Evolutionary conservation across 2,113 vertebrate genomes (phyloP), one percentile per base, ranked within the genome.

Genomic region (Micronycteris hirsuta): DNA sequence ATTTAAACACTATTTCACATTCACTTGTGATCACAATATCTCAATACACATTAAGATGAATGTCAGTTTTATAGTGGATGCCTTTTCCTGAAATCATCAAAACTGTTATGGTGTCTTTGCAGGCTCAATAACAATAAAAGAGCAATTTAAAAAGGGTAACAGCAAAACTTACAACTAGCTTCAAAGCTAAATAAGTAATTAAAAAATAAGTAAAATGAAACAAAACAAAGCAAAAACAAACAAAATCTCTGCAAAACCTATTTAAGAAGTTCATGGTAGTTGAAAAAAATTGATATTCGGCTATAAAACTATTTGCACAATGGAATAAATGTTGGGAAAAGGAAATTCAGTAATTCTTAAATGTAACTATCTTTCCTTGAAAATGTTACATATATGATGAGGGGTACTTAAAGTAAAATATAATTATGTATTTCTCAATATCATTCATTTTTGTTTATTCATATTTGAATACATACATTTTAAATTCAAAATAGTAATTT

Each of bases 1-100:
- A 71, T 95, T 96, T 97, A 91, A 97, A 96, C 94, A 95, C 45
- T 33, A 83, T 94, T 58, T 95, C 38, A 81, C 9, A 58, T 96
- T 95, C 85, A 24, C 83, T 96, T 97, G 86, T 84, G 26, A 80
- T 97, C 63, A 92, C 11, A 20, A 33, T 94, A 95, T 31, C 67
- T n/a, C 82, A 47, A 93, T 68, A 97, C 93, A 94, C 14, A 89
- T 12, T 36, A 95, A 94, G 71, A 96, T 74, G 81, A 96, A 94
- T 94, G 63, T 24, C 49, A n/a, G 71, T 95, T 96, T 90, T 87
- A 70, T 95, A 93, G 15, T 87, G 70, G 89, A 84, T 96, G 15
- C 2, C 90, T 1, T 92, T 97, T 96, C 89, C 6, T 89, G n/a
- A 93, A 95, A 93, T 54, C 11, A 70, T 15, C 95, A 74, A 78